Evolutionary conservation across 2,797 vertebrate genomes (phyloP).

Genomic region (Tragelaphus oryx): DNA sequence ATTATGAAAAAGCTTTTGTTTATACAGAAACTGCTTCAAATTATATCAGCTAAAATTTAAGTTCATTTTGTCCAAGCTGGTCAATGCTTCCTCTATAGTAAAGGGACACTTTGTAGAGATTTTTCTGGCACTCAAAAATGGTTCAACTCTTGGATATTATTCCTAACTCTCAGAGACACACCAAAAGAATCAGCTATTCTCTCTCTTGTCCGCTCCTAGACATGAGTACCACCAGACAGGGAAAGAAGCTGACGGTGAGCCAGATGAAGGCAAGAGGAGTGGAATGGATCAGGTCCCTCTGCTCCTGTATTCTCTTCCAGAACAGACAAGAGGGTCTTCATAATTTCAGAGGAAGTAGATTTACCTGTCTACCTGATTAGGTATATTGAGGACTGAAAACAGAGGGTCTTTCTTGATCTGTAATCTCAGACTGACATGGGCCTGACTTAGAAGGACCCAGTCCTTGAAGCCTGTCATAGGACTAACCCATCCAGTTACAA

Average conservation of each 20-base stretch:
- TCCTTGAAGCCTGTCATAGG: not conserved
- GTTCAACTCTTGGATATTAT: not conserved
- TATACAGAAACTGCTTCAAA: not conserved
- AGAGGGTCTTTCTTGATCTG: not conserved
- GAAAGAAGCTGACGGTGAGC: not conserved
- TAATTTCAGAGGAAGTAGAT: not conserved
- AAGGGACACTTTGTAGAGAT: not conserved
- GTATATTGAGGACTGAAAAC: rapidly evolving
- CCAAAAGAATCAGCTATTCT: not conserved
- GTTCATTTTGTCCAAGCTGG: not conserved
- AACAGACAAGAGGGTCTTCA: not conserved
- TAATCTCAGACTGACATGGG: not conserved
- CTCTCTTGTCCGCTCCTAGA: not conserved
- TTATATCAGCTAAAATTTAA: not conserved
- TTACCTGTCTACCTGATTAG: not conserved
- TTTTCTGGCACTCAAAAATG: not conserved
- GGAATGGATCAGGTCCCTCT: rapidly evolving
- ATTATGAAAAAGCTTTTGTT: not conserved
- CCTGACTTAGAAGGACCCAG: not conserved
- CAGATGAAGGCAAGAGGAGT: not conserved
- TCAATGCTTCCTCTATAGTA: not conserved
- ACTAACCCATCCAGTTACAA: not conserved
- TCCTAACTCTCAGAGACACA: not conserved
- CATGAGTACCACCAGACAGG: not conserved
- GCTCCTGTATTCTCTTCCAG: not conserved